A percentile compares a stretch with the other conserved stretches of the same genome.
Conservation (phyloP, 2,113 vertebrate species). For the Spilogale gracilis region DNA sequence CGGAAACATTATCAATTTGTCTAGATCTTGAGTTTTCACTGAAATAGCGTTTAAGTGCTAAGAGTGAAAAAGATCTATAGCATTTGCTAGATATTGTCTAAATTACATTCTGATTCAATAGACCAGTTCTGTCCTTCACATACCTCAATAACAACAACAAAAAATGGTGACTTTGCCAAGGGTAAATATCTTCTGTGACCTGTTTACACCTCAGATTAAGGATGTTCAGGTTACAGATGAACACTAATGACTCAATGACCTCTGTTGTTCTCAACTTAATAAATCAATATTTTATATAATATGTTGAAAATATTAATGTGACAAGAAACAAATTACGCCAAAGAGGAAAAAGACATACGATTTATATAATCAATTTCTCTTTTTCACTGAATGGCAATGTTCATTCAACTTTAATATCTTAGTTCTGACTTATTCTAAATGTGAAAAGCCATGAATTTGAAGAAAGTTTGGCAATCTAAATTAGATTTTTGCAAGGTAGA, state of each 20-base stretch:
- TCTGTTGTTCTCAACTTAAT: constrained; percentile 7
- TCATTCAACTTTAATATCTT: background rate
- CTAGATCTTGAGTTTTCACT: constrained; percentile 19
- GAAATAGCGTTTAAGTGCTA: background rate
- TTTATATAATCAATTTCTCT: background rate
- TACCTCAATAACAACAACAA: background rate
- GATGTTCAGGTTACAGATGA: background rate
- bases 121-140: background rate
- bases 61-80: background rate
- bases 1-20: background rate
- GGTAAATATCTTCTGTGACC: background rate
- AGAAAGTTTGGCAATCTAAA: background rate
- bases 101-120: background rate
- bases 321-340: background rate
- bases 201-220: background rate
- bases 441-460: background rate
- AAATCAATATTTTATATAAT: background rate
- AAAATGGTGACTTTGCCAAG: background rate
- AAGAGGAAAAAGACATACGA: background rate
- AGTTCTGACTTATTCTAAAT: constrained; percentile 39
- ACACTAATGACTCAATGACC: background rate
- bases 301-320: background rate
- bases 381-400: background rate
- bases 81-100: background rate
- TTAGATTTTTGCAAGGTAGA: background rate